Conservation (phyloP, 2,888 invertebrate genomes). For the Tyria jacobaeae region DNA sequence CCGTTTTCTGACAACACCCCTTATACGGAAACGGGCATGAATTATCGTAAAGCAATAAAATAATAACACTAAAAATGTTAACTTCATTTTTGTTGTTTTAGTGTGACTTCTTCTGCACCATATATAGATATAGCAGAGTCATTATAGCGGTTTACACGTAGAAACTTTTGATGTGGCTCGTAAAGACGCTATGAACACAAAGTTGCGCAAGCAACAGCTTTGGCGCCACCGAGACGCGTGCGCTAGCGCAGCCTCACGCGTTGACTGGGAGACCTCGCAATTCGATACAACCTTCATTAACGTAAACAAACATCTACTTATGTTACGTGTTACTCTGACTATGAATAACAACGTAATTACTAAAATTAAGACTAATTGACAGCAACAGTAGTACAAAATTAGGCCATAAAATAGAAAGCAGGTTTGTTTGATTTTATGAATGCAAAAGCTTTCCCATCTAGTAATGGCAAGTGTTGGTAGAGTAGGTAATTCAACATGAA, state of each 20-base stretch:
- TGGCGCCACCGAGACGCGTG: conserved; percentile 86
- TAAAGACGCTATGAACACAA: conserved; percentile 68
- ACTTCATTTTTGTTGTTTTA: conserved; percentile 74
- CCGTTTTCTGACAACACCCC: conserved; percentile 75
- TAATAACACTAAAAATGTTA: conserved; percentile 74
- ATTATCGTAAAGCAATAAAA: conserved; percentile 70
- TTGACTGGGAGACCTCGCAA: conserved; percentile 84
- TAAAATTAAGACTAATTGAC: conserved; percentile 48
- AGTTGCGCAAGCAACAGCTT: conserved; percentile 76
- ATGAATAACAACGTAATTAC: conserved; percentile 50
- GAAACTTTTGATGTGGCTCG: conserved; percentile 69
- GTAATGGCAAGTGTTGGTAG: conserved; percentile 19
- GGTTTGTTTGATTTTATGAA: conserved; percentile 26
- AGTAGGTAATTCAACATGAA: conserved; percentile 28
- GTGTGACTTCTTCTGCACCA: conserved; percentile 53
- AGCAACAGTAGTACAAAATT: not conserved
- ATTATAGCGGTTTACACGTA: conserved; percentile 67
- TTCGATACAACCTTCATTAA: conserved; percentile 84
- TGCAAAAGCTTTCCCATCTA: conserved; percentile 38
- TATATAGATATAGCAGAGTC: conserved; percentile 58
- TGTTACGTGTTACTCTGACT: conserved; percentile 67
- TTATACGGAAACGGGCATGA: conserved; percentile 73
- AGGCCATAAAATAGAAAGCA: conserved; percentile 31
- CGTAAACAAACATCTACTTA: conserved; percentile 81
- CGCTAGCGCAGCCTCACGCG: conserved; percentile 83